Conservation (phyloP, 1,140 invertebrate genomes). For the Drosophila arawakana region DNA sequence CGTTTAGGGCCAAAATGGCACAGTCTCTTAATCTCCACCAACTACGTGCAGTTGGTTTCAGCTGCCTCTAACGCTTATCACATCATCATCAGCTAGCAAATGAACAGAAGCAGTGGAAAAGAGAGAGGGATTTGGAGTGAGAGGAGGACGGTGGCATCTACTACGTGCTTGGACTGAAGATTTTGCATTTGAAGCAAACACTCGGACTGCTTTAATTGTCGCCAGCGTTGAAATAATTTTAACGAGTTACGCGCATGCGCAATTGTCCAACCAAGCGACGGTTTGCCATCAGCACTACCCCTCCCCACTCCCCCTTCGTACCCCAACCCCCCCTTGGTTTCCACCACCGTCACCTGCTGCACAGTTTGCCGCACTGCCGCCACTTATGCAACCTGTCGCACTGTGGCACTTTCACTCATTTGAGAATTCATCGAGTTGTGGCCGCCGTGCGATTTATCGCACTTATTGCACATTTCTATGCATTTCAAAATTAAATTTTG, state of each 20-base stretch:
- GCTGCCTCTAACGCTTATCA: conserved; percentile 39
- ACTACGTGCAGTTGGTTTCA: conserved; percentile 24
- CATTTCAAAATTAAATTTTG: background rate
- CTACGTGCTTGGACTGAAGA: conserved; percentile 69
- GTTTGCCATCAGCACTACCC: conserved; percentile 8
- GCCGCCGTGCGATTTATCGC: conserved; percentile 39
- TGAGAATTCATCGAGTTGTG: conserved; percentile 72
- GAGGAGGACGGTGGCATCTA: background rate
- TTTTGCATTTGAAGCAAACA: conserved; percentile 48
- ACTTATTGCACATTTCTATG: conserved; percentile 15
- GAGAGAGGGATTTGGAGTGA: background rate
- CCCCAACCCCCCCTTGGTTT: background rate
- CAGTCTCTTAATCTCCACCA: conserved; percentile 9
- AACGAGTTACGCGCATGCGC: conserved; percentile 80
- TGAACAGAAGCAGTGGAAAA: background rate
- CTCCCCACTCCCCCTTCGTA: background rate
- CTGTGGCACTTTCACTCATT: conserved; percentile 70
- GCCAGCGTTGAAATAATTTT: conserved; percentile 59
- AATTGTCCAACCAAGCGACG: conserved; percentile 75
- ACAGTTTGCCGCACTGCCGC: background rate
- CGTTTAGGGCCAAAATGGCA: conserved; percentile 65
- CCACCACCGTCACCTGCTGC: background rate
- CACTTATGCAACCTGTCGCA: conserved; percentile 58
- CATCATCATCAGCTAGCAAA: conserved; percentile 18
- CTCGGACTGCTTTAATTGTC: conserved; percentile 64